Base-by-base conservation (phyloP, 2,797 vertebrate genomes). In the Poliocrania exsul region DNA sequence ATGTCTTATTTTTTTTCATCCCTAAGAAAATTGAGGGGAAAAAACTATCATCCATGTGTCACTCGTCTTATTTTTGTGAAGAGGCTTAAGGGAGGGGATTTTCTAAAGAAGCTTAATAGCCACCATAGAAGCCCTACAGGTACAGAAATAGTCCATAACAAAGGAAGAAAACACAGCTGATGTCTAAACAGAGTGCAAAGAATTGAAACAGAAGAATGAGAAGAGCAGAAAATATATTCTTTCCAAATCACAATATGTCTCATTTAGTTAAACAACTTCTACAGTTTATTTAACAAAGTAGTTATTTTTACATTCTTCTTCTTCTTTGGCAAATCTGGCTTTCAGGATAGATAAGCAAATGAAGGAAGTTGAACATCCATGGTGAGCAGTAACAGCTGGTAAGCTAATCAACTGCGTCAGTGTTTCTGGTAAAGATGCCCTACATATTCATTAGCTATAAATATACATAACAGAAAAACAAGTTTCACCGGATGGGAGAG, bases 51-150 rank as follows among this genome's bases (percentile, higher is more conserved):
- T 69, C 12, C 51, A 37, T 67, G 44, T 73, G 20, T 57, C 33
- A 62, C n/a, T 75, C 84, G 33, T 70, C 42, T 93, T 77, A 19
- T 50, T 70, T 93, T 77, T 87, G 11, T 81, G 66, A 65, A 66
- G 56, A 70, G 49, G 60, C n/a, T 92, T 82, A 92, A 77, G 38
- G 24, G 42, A 80, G 80, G 53, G 37, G 60, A 70, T 94, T 92
- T 96, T 87, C 65, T 77, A 80, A 94, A 91, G 79, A 62, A 66
- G 87, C 57, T 96, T 93, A 85, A 56, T 35, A 67, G 40, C 20
- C 5, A 2, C n/a, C 9, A 5, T 11, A 64, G 49, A 74, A 89
- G 15, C 33, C 46, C 57, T 71, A 33, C 29, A 91, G 60, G 80
- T 40, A 74, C 26, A 75, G 49, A 78, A 90, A 67, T 35, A 65